These are phyloP conservation scores for Hephaestus fuliginosus DNA, from an alignment of 2,797 vertebrate species.

Conservation along the genomic window DNA sequence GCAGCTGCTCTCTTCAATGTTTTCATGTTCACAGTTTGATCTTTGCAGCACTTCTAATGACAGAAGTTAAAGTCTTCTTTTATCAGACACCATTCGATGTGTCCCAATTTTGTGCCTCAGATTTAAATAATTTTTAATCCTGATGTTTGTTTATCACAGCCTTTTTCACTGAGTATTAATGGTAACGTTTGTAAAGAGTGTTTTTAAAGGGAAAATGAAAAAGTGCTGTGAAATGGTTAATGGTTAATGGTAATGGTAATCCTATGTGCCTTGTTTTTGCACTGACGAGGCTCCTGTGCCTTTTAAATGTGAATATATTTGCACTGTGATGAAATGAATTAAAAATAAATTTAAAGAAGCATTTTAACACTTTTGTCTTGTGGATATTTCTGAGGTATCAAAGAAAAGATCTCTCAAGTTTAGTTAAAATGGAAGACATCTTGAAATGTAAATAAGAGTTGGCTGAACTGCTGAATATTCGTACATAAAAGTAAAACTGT, in stretches of 20 bases:
- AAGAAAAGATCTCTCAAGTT: too few species aligned
- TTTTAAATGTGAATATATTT: slow-evolving; percentile 77
- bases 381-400: not conserved
- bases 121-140: slow-evolving; percentile 26
- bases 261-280: slow-evolving; percentile 71
- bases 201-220: not conserved
- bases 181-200: not conserved
- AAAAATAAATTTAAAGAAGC: slow-evolving; percentile 65
- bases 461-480: too few species aligned
- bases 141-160: slow-evolving; percentile 6
- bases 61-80: slow-evolving; percentile 10
- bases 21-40: not conserved
- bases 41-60: slow-evolving; percentile 48
- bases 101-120: slow-evolving; percentile 24
- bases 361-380: slow-evolving; percentile 5
- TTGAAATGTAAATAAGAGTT: too few species aligned
- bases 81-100: not conserved
- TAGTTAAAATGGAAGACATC: too few species aligned
- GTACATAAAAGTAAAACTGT: not conserved
- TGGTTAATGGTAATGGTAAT: too few species aligned
- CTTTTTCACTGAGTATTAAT: slow-evolving; percentile 9
- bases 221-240: not conserved
- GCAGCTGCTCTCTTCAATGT: not conserved
- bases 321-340: slow-evolving; percentile 71
- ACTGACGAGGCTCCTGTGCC: slow-evolving; percentile 65